Evolutionary conservation across 2,888 invertebrate genomes (phyloP).

Genomic region (Hypena proboscidalis): DNA sequence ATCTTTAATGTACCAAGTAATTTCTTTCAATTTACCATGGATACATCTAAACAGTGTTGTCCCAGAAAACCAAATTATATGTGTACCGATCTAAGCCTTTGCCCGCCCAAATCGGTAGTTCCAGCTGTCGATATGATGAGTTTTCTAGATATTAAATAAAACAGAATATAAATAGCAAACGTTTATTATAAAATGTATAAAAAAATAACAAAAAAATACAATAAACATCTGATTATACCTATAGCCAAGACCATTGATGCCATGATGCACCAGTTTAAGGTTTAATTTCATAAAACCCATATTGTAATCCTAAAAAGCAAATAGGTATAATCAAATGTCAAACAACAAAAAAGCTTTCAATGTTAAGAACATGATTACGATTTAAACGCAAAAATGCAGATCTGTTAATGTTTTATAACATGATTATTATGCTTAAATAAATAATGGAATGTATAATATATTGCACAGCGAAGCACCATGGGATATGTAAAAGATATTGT

Average conservation of each 20-base stretch:
- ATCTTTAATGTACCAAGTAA: neutral
- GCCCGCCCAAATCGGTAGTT: too few relatives aligned
- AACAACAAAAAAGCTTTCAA: slow-evolving; percentile 8
- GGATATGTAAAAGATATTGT: slow-evolving; percentile 33
- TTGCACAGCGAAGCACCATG: slow-evolving; percentile 46
- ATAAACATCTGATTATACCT: slow-evolving; percentile 14
- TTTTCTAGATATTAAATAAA: too few relatives aligned
- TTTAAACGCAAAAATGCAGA: neutral
- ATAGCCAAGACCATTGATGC: too few relatives aligned
- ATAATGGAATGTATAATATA: slow-evolving; percentile 40
- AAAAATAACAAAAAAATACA: slow-evolving; percentile 45
- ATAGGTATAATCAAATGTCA: slow-evolving; percentile 3
- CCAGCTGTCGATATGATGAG: too few relatives aligned
- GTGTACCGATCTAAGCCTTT: too few relatives aligned
- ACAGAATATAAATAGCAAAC: slow-evolving; percentile 33
- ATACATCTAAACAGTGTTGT: neutral
- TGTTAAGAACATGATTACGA: neutral
- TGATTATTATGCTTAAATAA: slow-evolving; percentile 20
- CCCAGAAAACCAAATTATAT: too few relatives aligned
- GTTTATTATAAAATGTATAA: slow-evolving; percentile 54
- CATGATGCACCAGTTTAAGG: too few relatives aligned
- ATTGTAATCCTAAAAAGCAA: neutral
- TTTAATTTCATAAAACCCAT: too few relatives aligned
- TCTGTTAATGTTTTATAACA: neutral
- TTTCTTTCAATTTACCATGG: neutral